Base-by-base conservation (phyloP, 1,140 invertebrate genomes). In the Drosophila rhopaloa region DNA sequence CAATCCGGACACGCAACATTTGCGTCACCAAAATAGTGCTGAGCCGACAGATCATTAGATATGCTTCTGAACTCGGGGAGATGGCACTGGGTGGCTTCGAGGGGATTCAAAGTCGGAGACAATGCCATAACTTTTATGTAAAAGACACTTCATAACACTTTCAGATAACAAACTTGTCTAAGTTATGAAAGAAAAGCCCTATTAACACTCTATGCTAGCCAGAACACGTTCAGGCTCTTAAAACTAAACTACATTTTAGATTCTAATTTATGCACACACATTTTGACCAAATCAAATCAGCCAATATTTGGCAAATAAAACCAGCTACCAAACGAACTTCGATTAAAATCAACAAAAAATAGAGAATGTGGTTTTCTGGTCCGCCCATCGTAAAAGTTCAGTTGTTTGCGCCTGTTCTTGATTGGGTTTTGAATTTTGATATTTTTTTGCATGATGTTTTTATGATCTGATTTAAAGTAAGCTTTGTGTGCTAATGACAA, bases 191-290 rank as follows among this genome's bases (percentile, higher is more conserved):
- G 83, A 79, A 79, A 88, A 79, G 48, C 56, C 53, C 46, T 62
- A 73, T 84, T 78, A 84, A 74, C 81, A 84, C 81, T 77, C 71
- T 43, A 84, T 84, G 66, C 29, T 32, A 24, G 8, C 37, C 7
- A 35, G 27, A 65, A 50, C 60, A 29, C 24, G 37, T 38, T 37
- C 47, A 35, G 8, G 61, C 47, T 66, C n/a, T 68, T 66, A 11
- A 68, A 71, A 41, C 63, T 46, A 37, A 70, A 47, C 76, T 61
- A 58, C 78, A 44, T 59, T 58, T 58, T 13, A 59, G 40, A 72
- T 60, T 76, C 24, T 57, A 84, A 88, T 88, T 83, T 82, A 82
- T 79, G 81, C 81, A 43, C 61, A 76, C 65, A 66, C 54, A 66
- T 81, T 62, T 75, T 29, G 56, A 8, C 57, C 61, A 40, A 60